Evolutionary conservation across 2,113 vertebrate species (phyloP).

Genomic region (Ovis aries): DNA sequence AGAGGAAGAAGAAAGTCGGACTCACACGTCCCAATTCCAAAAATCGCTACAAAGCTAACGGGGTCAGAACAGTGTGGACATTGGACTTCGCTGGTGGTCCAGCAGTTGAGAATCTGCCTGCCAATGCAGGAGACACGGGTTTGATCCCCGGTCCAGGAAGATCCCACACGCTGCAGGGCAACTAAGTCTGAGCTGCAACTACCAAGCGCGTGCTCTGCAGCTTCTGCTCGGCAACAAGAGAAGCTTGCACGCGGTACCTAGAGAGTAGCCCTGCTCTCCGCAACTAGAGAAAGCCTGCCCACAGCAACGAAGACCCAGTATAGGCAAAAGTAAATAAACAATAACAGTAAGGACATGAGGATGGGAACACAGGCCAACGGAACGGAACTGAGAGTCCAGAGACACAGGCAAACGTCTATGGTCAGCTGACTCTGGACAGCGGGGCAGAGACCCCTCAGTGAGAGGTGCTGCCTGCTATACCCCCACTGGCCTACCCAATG

Average conservation of each 20-base stretch:
- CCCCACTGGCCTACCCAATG: background rate
- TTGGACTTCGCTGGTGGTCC: background rate
- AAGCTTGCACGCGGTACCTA: rapidly evolving
- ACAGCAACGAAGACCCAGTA: rapidly evolving
- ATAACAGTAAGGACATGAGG: background rate
- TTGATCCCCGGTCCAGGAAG: background rate
- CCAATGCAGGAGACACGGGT: background rate
- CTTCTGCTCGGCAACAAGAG: background rate
- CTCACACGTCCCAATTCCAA: background rate
- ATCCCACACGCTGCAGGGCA: background rate
- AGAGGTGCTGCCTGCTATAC: too few species aligned
- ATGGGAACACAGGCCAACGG: background rate
- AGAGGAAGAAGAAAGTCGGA: background rate
- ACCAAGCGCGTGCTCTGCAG: rapidly evolving
- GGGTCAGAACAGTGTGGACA: background rate
- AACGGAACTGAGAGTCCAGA: background rate
- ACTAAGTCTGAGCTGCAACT: too few species aligned
- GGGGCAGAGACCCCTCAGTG: background rate
- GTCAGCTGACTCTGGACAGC: background rate
- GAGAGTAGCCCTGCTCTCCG: background rate
- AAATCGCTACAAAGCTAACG: background rate
- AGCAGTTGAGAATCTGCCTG: background rate
- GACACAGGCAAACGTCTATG: background rate
- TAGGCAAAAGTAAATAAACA: background rate
- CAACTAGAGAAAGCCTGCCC: background rate